Evolutionary conservation across 92 coral and sea anemone genomes (phyloP), one percentile per base, ranked within the genome.

Genomic region (Heteractis magnifica): DNA sequence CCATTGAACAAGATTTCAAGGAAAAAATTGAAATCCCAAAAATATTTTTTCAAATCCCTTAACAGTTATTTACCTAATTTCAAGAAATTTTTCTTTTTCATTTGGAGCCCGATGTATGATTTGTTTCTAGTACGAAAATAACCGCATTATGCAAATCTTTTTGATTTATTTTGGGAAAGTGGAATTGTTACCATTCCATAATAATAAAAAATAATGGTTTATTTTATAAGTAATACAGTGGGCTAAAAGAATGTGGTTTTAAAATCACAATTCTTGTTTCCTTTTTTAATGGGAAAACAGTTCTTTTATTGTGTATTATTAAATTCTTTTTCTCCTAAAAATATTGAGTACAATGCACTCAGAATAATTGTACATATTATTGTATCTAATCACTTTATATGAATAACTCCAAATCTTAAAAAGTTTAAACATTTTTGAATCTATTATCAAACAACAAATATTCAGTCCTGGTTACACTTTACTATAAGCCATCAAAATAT

Each of bases 61-160:
- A 10, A 5, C 73, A 26, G 14, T 26, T 23, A 7, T 68, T 14
- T 68, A 12, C 16, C 49, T 41, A 19, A 23, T 68, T 9, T 18
- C 73, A 9, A 5, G 0, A 23, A 10, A 10, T 6, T 68, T 68
- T 10, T 68, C 11, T 68, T 68, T 68, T 68, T 26, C 1, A 19
- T 68, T 68, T 68, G 23, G 11, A 68, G 21, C 23, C 50, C 14
- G 49, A 68, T 68, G 73, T 68, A 19, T 68, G 73, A 26, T n/a
- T 68, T 68, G 44, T 20, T 68, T 68, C 23, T 68, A 48, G 73
- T 23, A 18, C 73, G 49, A 21, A 68, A 68, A 26, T 68, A 26
- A 68, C 73, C 73, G 23, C 73, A 68, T 2, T 68, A 68, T 68
- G 73, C 73, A 68, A 68, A 68, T 68, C 7, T 12, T 26, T 68